Conservation (phyloP, 2,888 invertebrate species). For the Parelbella ahira region DNA sequence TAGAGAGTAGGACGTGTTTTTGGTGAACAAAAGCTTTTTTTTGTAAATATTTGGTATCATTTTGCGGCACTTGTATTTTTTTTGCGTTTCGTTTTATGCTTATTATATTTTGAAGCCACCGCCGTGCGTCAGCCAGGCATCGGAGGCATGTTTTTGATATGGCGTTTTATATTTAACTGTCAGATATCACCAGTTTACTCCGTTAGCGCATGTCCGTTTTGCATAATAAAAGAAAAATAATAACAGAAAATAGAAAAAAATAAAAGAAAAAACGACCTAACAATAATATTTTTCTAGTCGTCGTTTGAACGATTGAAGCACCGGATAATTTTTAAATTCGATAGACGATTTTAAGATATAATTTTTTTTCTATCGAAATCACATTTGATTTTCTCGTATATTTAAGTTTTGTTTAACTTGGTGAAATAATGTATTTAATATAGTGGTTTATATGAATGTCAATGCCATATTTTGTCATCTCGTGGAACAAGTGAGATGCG, state of each 20-base stretch:
- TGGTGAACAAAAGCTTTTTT: conserved; percentile 47
- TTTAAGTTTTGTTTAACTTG: too few species aligned
- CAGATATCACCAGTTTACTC: too few species aligned
- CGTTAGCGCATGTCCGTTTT: too few species aligned
- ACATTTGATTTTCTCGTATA: not conserved
- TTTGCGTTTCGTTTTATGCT: conserved; percentile 56
- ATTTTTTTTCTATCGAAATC: too few species aligned
- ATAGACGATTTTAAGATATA: too few species aligned
- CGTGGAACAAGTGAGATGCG: conserved; percentile 1
- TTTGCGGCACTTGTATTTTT: conserved; percentile 60
- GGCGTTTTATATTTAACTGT: too few species aligned
- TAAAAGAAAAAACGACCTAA: too few species aligned
- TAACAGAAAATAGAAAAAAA: conserved; percentile 1
- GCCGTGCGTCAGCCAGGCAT: conserved; percentile 16
- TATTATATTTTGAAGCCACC: conserved; percentile 45
- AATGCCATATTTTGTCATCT: conserved; percentile 13
- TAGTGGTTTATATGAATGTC: too few species aligned
- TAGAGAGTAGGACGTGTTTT: conserved; percentile 45
- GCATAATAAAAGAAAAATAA: too few species aligned
- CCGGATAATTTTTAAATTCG: conserved; percentile 7
- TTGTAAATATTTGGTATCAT: conserved; percentile 58
- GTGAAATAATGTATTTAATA: too few species aligned
- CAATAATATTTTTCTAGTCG: too few species aligned
- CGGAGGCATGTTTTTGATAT: not conserved
- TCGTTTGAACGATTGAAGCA: not conserved